phyloP scores from a whole-genome alignment of 2,113 vertebrate species.

The Heteronetta atricapilla region DNA sequence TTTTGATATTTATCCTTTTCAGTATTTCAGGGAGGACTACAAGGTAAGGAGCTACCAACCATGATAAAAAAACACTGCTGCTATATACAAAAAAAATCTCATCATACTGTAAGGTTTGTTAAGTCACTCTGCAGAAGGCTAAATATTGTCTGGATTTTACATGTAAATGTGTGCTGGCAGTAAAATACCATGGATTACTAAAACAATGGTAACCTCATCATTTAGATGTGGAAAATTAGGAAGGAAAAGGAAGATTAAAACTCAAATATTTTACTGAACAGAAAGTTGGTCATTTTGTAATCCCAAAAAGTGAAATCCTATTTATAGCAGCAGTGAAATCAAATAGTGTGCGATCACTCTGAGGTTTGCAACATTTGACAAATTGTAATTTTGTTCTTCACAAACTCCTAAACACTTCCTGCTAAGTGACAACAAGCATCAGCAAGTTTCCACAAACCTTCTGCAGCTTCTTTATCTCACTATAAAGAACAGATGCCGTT shows the following conservation, averaged over 20 bases:
- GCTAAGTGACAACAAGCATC: constrained; percentile 87
- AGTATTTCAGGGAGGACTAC: background rate
- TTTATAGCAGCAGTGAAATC: constrained; percentile 73
- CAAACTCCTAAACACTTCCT: constrained; percentile 86
- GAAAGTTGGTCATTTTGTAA: constrained; percentile 73
- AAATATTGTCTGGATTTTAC: background rate
- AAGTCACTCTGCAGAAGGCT: background rate
- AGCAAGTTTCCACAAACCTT: constrained; percentile 85
- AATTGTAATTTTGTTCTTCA: constrained; percentile 85
- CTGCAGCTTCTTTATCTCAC: constrained; percentile 83
- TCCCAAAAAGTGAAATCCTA: constrained; percentile 55
- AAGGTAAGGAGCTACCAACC: background rate
- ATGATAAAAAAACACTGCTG: background rate
- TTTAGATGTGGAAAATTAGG: constrained; percentile 19
- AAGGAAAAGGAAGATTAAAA: background rate
- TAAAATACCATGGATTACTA: background rate
- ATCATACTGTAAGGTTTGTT: background rate
- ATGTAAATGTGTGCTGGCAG: background rate
- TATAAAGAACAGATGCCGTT: constrained; percentile 84
- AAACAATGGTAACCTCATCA: background rate
- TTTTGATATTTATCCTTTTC: background rate
- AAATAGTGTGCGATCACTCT: constrained; percentile 69
- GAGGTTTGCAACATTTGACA: constrained; percentile 82
- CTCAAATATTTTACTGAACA: constrained; percentile 38
- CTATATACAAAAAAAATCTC: background rate